Conservation (phyloP, 2,113 vertebrate genomes). For the Oplegnathus fasciatus region DNA sequence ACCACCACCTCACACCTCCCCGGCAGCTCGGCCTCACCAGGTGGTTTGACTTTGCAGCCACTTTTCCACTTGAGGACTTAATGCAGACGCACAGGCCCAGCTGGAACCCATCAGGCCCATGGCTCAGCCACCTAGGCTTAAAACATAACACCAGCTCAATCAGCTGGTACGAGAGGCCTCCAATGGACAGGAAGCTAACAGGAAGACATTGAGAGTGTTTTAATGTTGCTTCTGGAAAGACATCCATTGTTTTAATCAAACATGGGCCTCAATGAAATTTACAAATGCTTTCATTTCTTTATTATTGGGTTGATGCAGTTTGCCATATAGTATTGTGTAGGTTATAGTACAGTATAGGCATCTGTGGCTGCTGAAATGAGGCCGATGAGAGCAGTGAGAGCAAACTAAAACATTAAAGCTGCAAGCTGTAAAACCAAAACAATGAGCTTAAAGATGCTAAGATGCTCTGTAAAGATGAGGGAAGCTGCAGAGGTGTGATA, state of each 20-base stretch:
- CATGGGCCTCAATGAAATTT: not conserved
- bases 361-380: not conserved
- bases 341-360: too few species aligned
- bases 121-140: constrained; percentile 73
- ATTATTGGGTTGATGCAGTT: not conserved
- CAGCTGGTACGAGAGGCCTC: constrained; percentile 77
- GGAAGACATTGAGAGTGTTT: constrained; percentile 15
- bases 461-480: not conserved
- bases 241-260: not conserved
- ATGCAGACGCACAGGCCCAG: constrained; percentile 92
- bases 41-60: constrained; percentile 99
- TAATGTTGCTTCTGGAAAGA: constrained; percentile 30
- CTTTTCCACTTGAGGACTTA: constrained; percentile 93
- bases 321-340: not conserved
- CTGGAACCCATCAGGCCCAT: constrained; percentile 90
- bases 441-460: not conserved
- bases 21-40: constrained; percentile 89
- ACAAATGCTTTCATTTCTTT: not conserved
- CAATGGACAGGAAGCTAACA: constrained; percentile 43
- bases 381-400: too few species aligned
- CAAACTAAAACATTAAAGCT: not conserved
- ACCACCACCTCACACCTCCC: constrained; percentile 87
- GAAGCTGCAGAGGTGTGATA: not conserved
- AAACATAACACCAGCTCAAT: constrained; percentile 84
- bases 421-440: not conserved